Conservation (phyloP, 2,888 invertebrate species). For the Melangyna quadrimaculata region DNA sequence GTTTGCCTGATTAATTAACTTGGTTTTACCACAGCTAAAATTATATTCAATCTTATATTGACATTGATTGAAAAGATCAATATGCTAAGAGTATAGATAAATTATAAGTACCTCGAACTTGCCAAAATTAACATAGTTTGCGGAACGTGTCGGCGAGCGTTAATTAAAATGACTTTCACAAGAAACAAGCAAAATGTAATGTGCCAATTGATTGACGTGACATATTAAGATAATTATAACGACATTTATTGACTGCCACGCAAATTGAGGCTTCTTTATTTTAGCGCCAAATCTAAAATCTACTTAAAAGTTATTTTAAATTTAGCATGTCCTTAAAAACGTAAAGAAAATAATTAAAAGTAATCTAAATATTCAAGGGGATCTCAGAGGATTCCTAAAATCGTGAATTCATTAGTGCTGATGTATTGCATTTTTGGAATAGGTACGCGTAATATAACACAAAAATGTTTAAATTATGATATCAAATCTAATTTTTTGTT, state of each 20-base stretch:
- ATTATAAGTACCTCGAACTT: background rate
- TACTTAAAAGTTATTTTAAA: too few relatives aligned
- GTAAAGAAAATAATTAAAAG: too few relatives aligned
- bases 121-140: constrained; percentile 5
- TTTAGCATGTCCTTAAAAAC: too few relatives aligned
- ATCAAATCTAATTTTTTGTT: too few relatives aligned
- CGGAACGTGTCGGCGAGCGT: background rate
- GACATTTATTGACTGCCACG: background rate
- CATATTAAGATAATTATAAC: constrained; percentile 13
- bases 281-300: too few relatives aligned
- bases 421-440: too few relatives aligned
- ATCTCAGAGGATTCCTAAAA: too few relatives aligned
- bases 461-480: too few relatives aligned
- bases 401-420: too few relatives aligned
- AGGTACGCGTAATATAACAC: too few relatives aligned
- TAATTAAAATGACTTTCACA: constrained; percentile 42
- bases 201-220: constrained; percentile 38
- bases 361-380: too few relatives aligned
- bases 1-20: background rate
- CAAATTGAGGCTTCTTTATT: too few relatives aligned
- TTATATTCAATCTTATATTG: background rate
- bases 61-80: constrained; percentile 2
- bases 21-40: background rate
- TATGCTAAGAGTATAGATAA: background rate
- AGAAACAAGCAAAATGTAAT: constrained; percentile 11